Evolutionary conservation across 2,113 vertebrate genomes (phyloP).

Genomic region (Marmota flaviventris): DNA sequence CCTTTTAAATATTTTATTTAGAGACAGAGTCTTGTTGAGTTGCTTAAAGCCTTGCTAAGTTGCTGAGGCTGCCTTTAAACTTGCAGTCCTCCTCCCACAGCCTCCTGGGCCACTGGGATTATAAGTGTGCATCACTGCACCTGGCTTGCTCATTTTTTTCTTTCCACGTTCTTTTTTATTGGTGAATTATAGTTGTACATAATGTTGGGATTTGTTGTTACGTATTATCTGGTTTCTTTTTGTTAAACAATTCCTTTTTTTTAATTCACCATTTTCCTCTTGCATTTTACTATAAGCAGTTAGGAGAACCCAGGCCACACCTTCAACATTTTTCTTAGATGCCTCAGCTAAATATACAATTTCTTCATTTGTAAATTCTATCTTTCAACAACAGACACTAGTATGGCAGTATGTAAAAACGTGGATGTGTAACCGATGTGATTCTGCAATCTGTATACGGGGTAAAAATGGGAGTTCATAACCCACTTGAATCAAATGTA

Average conservation of each 20-base stretch:
- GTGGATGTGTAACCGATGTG: no score
- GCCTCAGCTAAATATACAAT: not conserved
- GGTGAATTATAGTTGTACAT: no score
- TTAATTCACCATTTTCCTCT: no score
- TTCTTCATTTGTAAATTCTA: not conserved
- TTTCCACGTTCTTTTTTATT: not conserved
- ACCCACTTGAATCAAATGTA: no score
- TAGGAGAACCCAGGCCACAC: not conserved
- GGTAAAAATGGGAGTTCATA: no score
- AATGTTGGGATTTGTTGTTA: no score
- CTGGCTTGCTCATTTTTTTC: not conserved
- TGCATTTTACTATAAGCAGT: no score
- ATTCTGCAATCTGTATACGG: no score
- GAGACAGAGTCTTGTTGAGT: not conserved
- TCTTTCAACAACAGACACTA: no score
- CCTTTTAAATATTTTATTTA: not conserved
- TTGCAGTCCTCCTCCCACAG: not conserved
- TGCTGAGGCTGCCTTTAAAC: not conserved
- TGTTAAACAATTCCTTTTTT: no score
- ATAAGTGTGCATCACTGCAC: not conserved
- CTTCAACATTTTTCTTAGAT: constrained; percentile 10
- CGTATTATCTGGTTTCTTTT: no score
- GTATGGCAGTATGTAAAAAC: no score
- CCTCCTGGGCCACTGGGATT: not conserved
- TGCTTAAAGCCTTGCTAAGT: not conserved